Conservation (phyloP, 2,113 vertebrate species). For the Sarotherodon lohbergeri region DNA sequence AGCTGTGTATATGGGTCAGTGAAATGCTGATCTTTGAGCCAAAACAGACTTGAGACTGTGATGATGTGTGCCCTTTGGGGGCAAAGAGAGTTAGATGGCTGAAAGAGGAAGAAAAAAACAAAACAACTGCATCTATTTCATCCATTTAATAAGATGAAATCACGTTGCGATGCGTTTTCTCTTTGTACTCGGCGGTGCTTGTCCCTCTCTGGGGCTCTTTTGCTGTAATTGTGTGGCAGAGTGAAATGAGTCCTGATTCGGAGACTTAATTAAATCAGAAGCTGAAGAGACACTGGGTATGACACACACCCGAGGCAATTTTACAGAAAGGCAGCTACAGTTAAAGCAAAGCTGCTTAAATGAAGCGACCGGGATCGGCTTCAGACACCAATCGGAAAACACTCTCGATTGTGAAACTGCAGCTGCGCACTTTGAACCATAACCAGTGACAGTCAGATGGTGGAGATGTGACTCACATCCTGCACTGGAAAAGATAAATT, state of each 20-base stretch:
- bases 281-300: conserved; percentile 19
- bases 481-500: background rate
- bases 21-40: conserved; percentile 47
- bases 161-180: conserved; percentile 17
- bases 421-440: background rate
- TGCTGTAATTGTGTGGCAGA: conserved; percentile 65
- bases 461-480: background rate
- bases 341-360: conserved; percentile 15
- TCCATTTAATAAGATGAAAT: conserved; percentile 25
- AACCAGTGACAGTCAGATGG: background rate
- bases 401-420: background rate
- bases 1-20: conserved; percentile 53
- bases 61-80: conserved; percentile 41
- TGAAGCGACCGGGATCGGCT: background rate
- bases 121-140: background rate
- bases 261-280: conserved; percentile 63
- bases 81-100: background rate
- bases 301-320: conserved; percentile 21
- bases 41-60: conserved; percentile 32
- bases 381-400: background rate
- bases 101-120: background rate
- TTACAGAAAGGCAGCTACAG: background rate
- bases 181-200: background rate
- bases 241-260: conserved; percentile 54
- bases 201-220: conserved; percentile 39